Percentiles rank a stretch among this genome's conserved stretches.
These are phyloP conservation scores for Cranoglanis bouderius DNA, from an alignment of 2,113 vertebrate genomes.

Conservation along the genomic window DNA sequence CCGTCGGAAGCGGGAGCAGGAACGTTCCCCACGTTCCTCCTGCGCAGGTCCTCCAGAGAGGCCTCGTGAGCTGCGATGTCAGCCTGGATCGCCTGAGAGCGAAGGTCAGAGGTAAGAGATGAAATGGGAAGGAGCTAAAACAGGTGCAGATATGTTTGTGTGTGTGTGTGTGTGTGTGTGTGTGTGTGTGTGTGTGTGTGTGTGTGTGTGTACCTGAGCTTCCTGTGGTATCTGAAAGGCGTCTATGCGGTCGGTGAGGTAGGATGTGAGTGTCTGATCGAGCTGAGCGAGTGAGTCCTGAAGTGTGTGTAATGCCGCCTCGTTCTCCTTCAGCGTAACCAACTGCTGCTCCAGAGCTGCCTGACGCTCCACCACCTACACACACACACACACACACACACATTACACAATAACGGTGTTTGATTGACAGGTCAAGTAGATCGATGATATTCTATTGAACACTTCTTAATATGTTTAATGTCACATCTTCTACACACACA, in stretches of 20 bases:
- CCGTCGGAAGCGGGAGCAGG: conserved; percentile 75
- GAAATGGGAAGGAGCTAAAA: background rate
- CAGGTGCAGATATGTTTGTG: conserved; percentile 2
- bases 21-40: conserved; percentile 75
- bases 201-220: conserved; percentile 83
- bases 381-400: conserved; percentile 36
- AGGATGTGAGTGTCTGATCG: conserved; percentile 89
- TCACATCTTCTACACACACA: background rate
- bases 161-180: background rate
- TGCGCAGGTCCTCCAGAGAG: conserved; percentile 85
- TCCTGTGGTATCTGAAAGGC: conserved; percentile 92
- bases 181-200: background rate
- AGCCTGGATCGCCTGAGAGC: conserved; percentile 83
- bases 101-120: background rate
- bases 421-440: too few relatives aligned
- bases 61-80: conserved; percentile 88
- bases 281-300: conserved; percentile 86
- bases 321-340: conserved; percentile 80
- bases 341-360: conserved; percentile 88
- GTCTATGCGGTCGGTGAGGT: conserved; percentile 92
- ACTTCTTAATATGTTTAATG: too few relatives aligned
- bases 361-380: conserved; percentile 86
- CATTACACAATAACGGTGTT: background rate
- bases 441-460: too few relatives aligned
- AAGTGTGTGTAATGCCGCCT: conserved; percentile 82